Percentiles rank a stretch among this genome's conserved stretches.
Conservation (phyloP, 2,797 vertebrate species). For the Hippocampus kuda region DNA sequence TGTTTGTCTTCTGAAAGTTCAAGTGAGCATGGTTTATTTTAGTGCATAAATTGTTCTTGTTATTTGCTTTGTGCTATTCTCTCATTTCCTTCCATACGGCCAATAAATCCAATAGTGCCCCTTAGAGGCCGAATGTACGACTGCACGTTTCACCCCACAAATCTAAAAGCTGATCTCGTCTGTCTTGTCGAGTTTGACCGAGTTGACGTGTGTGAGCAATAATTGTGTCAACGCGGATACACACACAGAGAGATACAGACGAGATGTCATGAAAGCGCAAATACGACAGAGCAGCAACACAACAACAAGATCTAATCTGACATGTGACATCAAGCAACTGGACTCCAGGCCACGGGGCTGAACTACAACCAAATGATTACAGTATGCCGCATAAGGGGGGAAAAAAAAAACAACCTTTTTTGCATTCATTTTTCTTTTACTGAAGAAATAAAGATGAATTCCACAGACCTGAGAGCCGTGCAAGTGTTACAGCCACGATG, state of each 20-base stretch:
- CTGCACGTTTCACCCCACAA: constrained; percentile 10
- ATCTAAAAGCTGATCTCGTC: not conserved
- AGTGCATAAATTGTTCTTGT: constrained; percentile 43
- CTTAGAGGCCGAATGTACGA: constrained; percentile 16
- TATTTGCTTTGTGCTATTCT: constrained; percentile 14
- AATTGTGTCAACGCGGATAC: constrained; percentile 7
- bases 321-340: not conserved
- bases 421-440: too few relatives aligned
- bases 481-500: too few relatives aligned
- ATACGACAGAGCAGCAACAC: not conserved
- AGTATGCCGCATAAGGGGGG: too few relatives aligned
- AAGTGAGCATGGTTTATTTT: constrained; percentile 42
- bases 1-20: constrained; percentile 40
- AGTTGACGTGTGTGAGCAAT: not conserved
- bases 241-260: not conserved
- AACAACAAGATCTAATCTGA: constrained; percentile 8
- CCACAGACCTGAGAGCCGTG: too few relatives aligned
- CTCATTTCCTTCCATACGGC: constrained; percentile 16
- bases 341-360: not conserved
- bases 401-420: too few relatives aligned
- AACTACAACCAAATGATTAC: too few relatives aligned
- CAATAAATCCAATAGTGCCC: constrained; percentile 44
- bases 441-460: too few relatives aligned
- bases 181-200: constrained; percentile 2
- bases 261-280: not conserved